Conservation (phyloP, 2,113 vertebrate genomes). For the Gracilinanus agilis region DNA sequence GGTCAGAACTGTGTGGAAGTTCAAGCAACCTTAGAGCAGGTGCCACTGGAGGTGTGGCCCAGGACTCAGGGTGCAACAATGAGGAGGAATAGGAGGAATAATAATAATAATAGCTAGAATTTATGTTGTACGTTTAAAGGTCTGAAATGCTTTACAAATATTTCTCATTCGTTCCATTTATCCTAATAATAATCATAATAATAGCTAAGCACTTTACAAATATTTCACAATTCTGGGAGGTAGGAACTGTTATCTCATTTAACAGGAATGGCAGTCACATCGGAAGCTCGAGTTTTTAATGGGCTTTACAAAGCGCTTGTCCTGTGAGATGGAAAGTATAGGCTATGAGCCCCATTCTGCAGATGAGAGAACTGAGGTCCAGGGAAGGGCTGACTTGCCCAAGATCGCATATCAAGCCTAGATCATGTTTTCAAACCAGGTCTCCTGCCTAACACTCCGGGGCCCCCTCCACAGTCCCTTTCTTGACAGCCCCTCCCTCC, state of each 20-base stretch:
- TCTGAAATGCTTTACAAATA: neutral
- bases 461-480: neutral
- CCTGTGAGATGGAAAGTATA: neutral
- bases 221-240: neutral
- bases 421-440: neutral
- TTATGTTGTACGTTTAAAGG: neutral
- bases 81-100: neutral
- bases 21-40: neutral
- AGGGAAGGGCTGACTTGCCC: neutral
- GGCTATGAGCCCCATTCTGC: neutral
- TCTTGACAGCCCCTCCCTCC: neutral
- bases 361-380: neutral
- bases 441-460: neutral
- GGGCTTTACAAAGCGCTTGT: neutral
- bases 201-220: neutral
- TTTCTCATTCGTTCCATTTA: neutral
- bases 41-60: neutral
- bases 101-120: neutral
- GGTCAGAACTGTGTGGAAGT: neutral
- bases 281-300: neutral
- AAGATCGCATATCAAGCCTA: neutral
- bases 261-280: neutral
- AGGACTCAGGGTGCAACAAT: neutral
- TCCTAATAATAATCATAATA: neutral
- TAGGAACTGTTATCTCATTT: neutral